Evolutionary conservation across 2,888 invertebrate species (phyloP).

Genomic region (Ligdia adustata): DNA sequence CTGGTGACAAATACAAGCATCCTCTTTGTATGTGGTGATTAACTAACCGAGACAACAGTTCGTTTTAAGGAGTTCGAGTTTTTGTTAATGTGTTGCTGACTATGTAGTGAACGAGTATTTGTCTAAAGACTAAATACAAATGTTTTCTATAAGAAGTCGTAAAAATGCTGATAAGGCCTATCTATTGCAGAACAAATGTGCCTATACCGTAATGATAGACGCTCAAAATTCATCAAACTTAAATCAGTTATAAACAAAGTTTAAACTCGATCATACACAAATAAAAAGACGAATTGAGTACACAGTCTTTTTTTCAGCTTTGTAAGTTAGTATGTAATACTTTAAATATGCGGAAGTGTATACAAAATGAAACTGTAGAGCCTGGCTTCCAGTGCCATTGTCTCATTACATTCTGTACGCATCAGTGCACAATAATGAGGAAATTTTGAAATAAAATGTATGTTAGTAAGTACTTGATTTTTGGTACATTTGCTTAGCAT

Average conservation of each 20-base stretch:
- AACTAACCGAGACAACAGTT: slow-evolving; percentile 28
- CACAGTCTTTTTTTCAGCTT: slow-evolving; percentile 10
- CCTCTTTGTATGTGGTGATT: slow-evolving; percentile 28
- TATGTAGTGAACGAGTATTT: no score
- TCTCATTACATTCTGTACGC: slow-evolving; percentile 14
- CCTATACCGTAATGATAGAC: no score
- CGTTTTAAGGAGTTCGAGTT: no score
- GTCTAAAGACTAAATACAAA: background rate
- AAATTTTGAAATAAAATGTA: slow-evolving; percentile 15
- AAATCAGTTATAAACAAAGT: no score
- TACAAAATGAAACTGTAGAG: slow-evolving; percentile 14
- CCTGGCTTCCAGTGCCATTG: slow-evolving; percentile 20
- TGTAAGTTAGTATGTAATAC: background rate
- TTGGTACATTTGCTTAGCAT: slow-evolving; percentile 2
- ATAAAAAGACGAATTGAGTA: no score
- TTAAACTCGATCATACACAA: no score
- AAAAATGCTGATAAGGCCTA: no score
- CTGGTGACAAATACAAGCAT: slow-evolving; percentile 38
- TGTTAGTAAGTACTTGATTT: slow-evolving; percentile 7
- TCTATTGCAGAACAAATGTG: no score
- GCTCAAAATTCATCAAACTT: no score
- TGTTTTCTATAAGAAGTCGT: background rate
- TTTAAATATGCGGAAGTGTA: slow-evolving; percentile 10
- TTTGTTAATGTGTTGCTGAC: no score
- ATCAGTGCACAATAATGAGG: slow-evolving; percentile 22